phyloP scores from a whole-genome alignment of 2,797 vertebrate species.

The Glyptemys insculpta region DNA sequence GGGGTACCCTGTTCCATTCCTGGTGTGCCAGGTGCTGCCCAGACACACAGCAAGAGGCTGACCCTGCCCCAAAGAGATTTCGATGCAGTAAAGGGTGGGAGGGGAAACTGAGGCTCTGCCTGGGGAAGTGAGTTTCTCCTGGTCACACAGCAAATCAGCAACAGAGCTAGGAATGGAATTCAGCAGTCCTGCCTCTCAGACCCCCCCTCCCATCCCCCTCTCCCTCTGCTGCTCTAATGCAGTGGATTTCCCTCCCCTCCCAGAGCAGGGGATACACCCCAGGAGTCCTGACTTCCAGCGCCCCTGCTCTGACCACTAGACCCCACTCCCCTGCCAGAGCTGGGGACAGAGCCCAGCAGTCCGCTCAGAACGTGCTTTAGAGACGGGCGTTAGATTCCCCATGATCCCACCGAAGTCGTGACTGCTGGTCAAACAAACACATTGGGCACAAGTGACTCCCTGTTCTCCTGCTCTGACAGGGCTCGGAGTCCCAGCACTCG shows the following conservation, averaged over 20 bases:
- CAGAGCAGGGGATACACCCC: no score
- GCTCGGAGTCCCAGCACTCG: neutral
- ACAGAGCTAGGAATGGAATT: no score
- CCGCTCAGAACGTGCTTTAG: neutral
- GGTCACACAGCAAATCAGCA: neutral
- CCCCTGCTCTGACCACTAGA: neutral
- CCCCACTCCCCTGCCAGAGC: neutral
- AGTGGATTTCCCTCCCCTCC: no score
- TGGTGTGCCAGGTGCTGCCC: neutral
- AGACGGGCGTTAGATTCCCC: neutral
- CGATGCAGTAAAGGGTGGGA: no score
- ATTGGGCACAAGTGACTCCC: neutral
- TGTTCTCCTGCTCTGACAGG: neutral
- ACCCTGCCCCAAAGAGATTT: no score
- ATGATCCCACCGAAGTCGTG: accelerated
- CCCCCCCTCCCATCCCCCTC: no score
- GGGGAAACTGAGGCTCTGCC: no score
- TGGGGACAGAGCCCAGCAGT: neutral
- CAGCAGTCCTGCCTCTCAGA: no score
- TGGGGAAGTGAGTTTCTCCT: no score
- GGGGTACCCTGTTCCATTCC: neutral
- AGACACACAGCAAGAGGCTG: neutral
- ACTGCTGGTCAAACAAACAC: neutral
- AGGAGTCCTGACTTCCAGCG: no score
- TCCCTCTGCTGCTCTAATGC: no score